Base-by-base conservation (phyloP, 2,888 invertebrate genomes). In the Neuroscelio doddi region DNA sequence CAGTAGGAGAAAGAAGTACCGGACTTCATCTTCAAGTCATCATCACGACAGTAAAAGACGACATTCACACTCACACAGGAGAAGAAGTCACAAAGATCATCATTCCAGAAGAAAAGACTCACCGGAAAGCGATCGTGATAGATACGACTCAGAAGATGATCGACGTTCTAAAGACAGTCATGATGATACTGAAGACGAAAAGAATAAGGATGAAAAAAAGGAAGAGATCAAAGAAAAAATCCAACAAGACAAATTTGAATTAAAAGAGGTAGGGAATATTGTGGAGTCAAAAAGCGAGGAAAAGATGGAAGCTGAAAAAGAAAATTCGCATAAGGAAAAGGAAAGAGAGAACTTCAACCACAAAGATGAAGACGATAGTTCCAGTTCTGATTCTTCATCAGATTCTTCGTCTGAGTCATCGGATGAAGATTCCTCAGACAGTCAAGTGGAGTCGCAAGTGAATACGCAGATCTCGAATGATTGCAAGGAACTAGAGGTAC, bases 1-100 rank as follows among this genome's bases (percentile, higher is more conserved):
- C 49, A 2, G 55, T 36, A 50, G 67, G 51, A 51, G 51, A 16
- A 45, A 66, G 12, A 57, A 47, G 12, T 49, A 29, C 12, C 21
- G 59, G n/a, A 66, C 64, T 8, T 59, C 62, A n/a, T 65, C 71
- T 1, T 69, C 72, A 1, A 50, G 36, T 4, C 47, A 49, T 9
- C 42, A 17, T 12, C 52, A 21, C 38, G 61, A 32, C n/a, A 14
- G 42, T 3, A 16, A 30, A 7, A 57, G 62, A 5, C 53, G 51
- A 7, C 62, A 53, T 1, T 49, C 51, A 0, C 36, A 30, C 1
- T 49, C 51, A 0, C 46, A 27, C 9, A 30, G 39, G 8, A 38
- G 41, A 38, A 53, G 38, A 41, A 66, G 45, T 45, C 53, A 17
- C n/a, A 21, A 56, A 1, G 41, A 51, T 0, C 55, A 32, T n/a